Conservation (phyloP, 2,888 invertebrate genomes). For the Hesperia comma region DNA sequence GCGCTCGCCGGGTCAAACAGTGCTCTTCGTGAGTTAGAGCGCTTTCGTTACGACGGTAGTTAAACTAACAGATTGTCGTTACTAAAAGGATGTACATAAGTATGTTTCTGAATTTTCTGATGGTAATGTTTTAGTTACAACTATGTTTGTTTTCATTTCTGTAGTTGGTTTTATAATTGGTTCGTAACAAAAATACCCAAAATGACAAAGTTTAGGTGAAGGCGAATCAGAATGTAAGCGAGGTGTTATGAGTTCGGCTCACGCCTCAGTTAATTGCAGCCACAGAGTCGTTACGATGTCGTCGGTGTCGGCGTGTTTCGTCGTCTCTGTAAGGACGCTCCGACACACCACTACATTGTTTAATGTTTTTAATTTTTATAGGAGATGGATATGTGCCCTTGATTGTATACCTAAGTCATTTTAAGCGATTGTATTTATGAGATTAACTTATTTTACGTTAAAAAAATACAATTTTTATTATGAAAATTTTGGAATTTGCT, state of each 20-base stretch:
- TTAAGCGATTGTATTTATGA: too few relatives aligned
- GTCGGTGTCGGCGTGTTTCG: conserved; percentile 59
- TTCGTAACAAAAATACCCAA: too few relatives aligned
- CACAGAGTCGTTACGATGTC: conserved; percentile 69
- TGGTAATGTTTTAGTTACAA: neutral
- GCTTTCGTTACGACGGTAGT: conserved; percentile 12
- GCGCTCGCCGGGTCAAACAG: conserved; percentile 24
- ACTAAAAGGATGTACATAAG: neutral
- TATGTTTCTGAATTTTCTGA: too few relatives aligned
- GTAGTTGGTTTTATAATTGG: too few relatives aligned
- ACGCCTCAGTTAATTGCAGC: conserved; percentile 76
- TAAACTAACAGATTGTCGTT: too few relatives aligned
- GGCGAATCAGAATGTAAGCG: neutral
- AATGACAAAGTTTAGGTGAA: neutral
- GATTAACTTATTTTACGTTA: too few relatives aligned
- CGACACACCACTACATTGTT: conserved; percentile 42
- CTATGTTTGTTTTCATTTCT: too few relatives aligned
- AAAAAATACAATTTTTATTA: too few relatives aligned
- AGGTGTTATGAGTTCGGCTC: conserved; percentile 53
- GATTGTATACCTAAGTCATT: too few relatives aligned
- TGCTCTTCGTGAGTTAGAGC: conserved; percentile 13
- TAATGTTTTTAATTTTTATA: too few relatives aligned
- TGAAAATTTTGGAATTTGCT: too few relatives aligned
- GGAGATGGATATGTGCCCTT: too few relatives aligned
- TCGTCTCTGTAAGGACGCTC: conserved; percentile 52